Percentiles rank a stretch among this genome's conserved stretches.
phyloP scores from a whole-genome alignment of 1,140 invertebrate species.

The Nomia melanderi region DNA sequence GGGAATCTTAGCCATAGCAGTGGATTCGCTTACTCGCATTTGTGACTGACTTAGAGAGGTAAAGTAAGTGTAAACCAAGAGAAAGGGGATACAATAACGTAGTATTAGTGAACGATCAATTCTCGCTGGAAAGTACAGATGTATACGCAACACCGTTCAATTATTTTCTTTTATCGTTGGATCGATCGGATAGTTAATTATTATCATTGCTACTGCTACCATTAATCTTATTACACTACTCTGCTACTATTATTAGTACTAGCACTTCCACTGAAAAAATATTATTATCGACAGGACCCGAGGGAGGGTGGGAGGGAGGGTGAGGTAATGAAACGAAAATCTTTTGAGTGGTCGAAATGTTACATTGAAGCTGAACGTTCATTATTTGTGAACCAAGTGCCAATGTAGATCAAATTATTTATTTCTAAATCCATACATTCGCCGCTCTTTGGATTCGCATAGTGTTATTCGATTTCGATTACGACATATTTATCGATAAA shows the following conservation, averaged over 20 bases:
- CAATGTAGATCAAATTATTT: conserved; percentile 34
- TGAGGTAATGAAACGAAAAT: neutral
- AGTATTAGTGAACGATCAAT: conserved; percentile 37
- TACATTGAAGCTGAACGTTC: conserved; percentile 1
- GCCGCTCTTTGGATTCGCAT: neutral
- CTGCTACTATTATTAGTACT: conserved; percentile 61
- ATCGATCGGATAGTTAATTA: conserved; percentile 39
- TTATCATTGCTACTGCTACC: conserved; percentile 53
- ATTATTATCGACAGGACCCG: conserved; percentile 61
- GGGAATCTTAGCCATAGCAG: conserved; percentile 2
- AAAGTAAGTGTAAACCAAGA: conserved; percentile 9
- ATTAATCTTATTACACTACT: conserved; percentile 62
- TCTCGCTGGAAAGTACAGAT: conserved; percentile 38
- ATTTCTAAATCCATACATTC: neutral
- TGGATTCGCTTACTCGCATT: conserved; percentile 13
- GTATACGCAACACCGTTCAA: conserved; percentile 55
- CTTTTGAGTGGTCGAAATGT: neutral
- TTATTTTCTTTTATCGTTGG: conserved; percentile 48
- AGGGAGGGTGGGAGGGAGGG: conserved; percentile 54
- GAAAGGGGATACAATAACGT: neutral
- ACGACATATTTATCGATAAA: neutral
- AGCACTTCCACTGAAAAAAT: conserved; percentile 56
- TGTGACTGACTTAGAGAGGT: conserved; percentile 15
- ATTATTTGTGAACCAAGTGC: conserved; percentile 26
- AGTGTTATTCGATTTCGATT: neutral